phyloP scores from a whole-genome alignment of 1,140 invertebrate genomes.

The Thaumetopoea pityocampa region DNA sequence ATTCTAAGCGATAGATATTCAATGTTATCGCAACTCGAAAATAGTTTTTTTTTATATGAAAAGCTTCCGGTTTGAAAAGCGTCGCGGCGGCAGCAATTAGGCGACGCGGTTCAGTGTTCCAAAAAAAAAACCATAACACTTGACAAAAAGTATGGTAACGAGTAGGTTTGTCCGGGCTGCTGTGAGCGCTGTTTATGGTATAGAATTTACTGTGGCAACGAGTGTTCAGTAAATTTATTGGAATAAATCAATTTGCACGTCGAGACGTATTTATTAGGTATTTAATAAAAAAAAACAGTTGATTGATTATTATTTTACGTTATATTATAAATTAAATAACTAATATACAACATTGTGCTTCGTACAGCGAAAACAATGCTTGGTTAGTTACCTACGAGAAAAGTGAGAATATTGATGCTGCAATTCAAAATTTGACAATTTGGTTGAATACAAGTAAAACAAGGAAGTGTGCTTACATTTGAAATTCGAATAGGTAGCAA shows the following conservation, averaged over 20 bases:
- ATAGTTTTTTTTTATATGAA: constrained; percentile 8
- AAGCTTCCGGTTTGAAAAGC: constrained; percentile 11
- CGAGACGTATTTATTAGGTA: constrained; percentile 1
- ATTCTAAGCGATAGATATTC: no score
- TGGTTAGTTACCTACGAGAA: no score
- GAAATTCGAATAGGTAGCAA: no score
- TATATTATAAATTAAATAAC: no score
- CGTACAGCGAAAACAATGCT: no score
- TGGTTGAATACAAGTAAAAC: no score
- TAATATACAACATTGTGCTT: no score
- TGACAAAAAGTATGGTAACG: constrained; percentile 10
- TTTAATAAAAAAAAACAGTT: constrained; percentile 4
- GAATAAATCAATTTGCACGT: constrained; percentile 8
- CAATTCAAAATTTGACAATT: no score
- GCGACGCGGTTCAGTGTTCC: constrained; percentile 10
- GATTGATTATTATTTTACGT: no score
- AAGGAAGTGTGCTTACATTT: no score
- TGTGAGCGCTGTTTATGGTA: not conserved
- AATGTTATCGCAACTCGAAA: constrained; percentile 4
- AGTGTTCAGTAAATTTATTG: constrained; percentile 6
- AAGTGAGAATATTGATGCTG: no score
- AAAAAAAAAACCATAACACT: constrained; percentile 9
- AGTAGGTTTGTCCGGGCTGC: constrained; percentile 6
- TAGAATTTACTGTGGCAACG: no score
- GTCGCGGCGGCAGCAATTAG: constrained; percentile 14